A percentile compares a stretch with the other conserved stretches of the same genome.
These are phyloP conservation scores for Podarcis raffonei DNA, from an alignment of 2,113 vertebrate species.

Conservation along the genomic window DNA sequence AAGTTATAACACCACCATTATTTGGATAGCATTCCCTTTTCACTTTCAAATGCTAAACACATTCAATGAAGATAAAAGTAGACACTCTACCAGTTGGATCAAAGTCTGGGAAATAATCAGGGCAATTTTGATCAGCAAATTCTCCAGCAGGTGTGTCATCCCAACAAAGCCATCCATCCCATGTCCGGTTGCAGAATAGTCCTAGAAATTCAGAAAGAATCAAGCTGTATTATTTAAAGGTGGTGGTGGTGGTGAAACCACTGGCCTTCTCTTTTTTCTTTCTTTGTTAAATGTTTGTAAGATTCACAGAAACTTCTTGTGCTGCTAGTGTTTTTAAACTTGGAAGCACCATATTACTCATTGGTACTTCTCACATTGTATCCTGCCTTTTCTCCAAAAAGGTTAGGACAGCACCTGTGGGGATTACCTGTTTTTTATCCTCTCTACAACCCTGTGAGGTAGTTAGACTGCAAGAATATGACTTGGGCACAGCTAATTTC, in stretches of 20 bases:
- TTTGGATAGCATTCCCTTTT: not conserved
- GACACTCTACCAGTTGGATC: constrained; percentile 86
- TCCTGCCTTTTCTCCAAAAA: not conserved
- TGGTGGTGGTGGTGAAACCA: no score
- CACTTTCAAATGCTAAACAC: not conserved
- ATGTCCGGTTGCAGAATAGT: constrained; percentile 84
- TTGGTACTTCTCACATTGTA: not conserved
- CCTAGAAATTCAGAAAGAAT: constrained; percentile 71
- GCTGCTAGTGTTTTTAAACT: not conserved
- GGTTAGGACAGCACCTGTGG: not conserved
- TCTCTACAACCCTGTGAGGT: no score
- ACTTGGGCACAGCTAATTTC: not conserved
- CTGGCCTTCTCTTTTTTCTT: no score
- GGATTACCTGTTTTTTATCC: not conserved
- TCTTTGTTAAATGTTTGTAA: not conserved
- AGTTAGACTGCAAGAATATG: no score
- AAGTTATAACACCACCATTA: not conserved
- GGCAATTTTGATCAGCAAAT: constrained; percentile 83
- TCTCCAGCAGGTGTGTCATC: constrained; percentile 86
- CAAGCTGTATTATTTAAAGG: constrained; percentile 15
- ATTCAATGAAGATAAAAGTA: constrained; percentile 18
- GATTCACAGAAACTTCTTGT: not conserved
- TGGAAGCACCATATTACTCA: not conserved
- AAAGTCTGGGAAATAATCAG: constrained; percentile 93
- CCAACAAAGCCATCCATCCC: constrained; percentile 97